Percentiles rank a stretch among this genome's conserved stretches.
phyloP scores from a whole-genome alignment of 2,888 invertebrate species.

The Octodonta nipae region DNA sequence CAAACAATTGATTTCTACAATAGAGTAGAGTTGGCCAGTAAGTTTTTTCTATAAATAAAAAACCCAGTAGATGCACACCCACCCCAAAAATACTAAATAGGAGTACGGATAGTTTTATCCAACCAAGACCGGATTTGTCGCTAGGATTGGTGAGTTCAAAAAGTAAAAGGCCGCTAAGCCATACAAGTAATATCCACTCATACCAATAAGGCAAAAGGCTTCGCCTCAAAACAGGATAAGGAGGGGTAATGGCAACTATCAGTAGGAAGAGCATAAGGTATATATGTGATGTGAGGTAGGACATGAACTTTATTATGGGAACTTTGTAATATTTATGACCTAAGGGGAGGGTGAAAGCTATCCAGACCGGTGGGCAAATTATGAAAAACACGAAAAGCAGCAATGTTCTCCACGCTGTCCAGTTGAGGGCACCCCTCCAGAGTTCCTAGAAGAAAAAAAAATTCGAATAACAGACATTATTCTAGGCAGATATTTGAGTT shows the following conservation, averaged over 20 bases:
- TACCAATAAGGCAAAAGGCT: slow-evolving; percentile 83
- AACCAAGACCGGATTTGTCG: slow-evolving; percentile 91
- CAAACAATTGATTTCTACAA: slow-evolving; percentile 92
- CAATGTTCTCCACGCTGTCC: slow-evolving; percentile 91
- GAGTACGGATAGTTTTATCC: slow-evolving; percentile 78
- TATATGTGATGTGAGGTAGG: slow-evolving; percentile 95
- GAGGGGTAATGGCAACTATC: slow-evolving; percentile 77
- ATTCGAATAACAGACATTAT: background rate
- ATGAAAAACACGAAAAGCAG: slow-evolving; percentile 85
- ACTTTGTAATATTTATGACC: slow-evolving; percentile 94
- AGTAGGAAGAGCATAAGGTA: slow-evolving; percentile 89
- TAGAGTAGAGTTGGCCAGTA: slow-evolving; percentile 84
- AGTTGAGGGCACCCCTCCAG: slow-evolving; percentile 93
- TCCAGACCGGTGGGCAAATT: slow-evolving; percentile 90
- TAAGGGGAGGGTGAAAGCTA: slow-evolving; percentile 85
- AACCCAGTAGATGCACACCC: slow-evolving; percentile 72
- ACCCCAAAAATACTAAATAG: slow-evolving; percentile 83
- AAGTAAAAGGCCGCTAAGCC: slow-evolving; percentile 86
- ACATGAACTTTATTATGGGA: slow-evolving; percentile 99
- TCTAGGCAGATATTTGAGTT: background rate
- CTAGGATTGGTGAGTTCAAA: slow-evolving; percentile 96
- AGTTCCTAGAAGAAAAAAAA: slow-evolving; percentile 58
- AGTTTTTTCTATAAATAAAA: slow-evolving; percentile 49
- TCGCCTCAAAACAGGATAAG: slow-evolving; percentile 67
- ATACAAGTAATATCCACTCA: slow-evolving; percentile 88